A percentile compares a stretch with the other conserved stretches of the same genome.
Evolutionary conservation across 35 echinoderm and acorn worm genomes (phyloP).

Genomic region (Eucidaris tribuloides): DNA sequence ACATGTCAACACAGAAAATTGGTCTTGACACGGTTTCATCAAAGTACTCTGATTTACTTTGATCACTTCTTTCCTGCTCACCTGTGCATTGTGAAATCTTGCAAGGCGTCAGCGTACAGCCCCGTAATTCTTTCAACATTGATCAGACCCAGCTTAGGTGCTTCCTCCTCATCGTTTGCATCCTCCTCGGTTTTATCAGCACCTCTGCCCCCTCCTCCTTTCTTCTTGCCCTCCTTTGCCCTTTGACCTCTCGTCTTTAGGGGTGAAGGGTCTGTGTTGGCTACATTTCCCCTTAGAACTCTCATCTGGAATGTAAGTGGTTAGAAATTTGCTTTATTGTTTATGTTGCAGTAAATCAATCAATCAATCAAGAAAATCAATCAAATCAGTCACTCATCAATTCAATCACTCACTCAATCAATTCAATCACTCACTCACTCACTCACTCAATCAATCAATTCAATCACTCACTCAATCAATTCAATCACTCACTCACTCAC

Average conservation of each 20-base stretch:
- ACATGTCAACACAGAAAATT: background rate
- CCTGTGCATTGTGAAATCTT: slow-evolving; percentile 62
- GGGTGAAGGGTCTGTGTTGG: slow-evolving; percentile 29
- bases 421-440: too few relatives aligned
- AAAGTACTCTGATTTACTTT: background rate
- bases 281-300: slow-evolving; percentile 48
- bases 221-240: slow-evolving; percentile 21
- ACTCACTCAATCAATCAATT: too few relatives aligned
- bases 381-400: too few relatives aligned
- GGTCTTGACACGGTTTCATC: background rate
- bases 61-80: background rate
- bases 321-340: too few relatives aligned
- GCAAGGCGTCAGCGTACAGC: slow-evolving; percentile 41
- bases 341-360: too few relatives aligned
- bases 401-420: too few relatives aligned
- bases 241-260: slow-evolving; percentile 53
- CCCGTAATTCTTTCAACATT: slow-evolving; percentile 36
- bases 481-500: too few relatives aligned
- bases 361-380: too few relatives aligned
- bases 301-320: slow-evolving; percentile 23
- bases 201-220: background rate
- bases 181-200: background rate
- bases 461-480: too few relatives aligned
- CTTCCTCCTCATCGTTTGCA: background rate
- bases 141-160: slow-evolving; percentile 1